Evolutionary conservation across 2,113 vertebrate genomes (phyloP).

Genomic region (Chrysochloris asiatica): DNA sequence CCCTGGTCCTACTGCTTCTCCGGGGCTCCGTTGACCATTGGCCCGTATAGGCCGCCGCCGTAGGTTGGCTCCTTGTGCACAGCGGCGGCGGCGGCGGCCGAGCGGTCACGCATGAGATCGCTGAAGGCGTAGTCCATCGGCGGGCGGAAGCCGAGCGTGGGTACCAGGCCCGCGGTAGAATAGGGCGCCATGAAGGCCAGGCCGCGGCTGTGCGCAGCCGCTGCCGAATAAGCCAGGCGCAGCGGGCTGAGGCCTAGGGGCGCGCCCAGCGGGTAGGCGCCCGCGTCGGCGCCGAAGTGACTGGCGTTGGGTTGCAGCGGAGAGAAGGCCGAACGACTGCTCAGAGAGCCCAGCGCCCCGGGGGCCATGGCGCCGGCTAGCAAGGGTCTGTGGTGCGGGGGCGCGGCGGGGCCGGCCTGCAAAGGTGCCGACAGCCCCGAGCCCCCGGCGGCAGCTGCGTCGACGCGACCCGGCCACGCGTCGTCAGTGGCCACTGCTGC

Average conservation of each 20-base stretch:
- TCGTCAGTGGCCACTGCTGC: constrained; percentile 87
- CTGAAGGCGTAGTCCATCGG: constrained; percentile 99
- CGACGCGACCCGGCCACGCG: constrained; percentile 87
- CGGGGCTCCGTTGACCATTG: constrained; percentile 95
- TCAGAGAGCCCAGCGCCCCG: constrained; percentile 87
- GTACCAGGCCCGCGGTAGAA: constrained; percentile 96
- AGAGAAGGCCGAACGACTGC: constrained; percentile 98
- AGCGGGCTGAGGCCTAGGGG: constrained; percentile 97
- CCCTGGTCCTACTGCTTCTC: constrained; percentile 93
- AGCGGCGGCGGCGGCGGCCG: constrained; percentile 78
- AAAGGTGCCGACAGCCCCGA: constrained; percentile 84
- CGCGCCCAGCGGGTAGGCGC: constrained; percentile 92
- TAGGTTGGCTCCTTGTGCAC: constrained; percentile 97
- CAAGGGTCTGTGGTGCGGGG: constrained; percentile 91
- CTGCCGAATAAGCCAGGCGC: constrained; percentile 95
- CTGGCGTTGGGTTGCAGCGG: constrained; percentile 95
- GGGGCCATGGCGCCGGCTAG: constrained; percentile 94
- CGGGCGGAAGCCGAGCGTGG: constrained; percentile 96
- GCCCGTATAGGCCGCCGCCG: constrained; percentile 93
- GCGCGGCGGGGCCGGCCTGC: constrained; percentile 83
- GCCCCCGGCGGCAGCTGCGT: constrained; percentile 86
- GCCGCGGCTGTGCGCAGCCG: constrained; percentile 94
- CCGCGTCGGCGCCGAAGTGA: constrained; percentile 93
- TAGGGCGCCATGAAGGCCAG: constrained; percentile 99
- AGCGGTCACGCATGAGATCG: constrained; percentile 98